A percentile compares a stretch with the other conserved stretches of the same genome.
Conservation (phyloP, 2,888 invertebrate species). For the Diarsia mendica region DNA sequence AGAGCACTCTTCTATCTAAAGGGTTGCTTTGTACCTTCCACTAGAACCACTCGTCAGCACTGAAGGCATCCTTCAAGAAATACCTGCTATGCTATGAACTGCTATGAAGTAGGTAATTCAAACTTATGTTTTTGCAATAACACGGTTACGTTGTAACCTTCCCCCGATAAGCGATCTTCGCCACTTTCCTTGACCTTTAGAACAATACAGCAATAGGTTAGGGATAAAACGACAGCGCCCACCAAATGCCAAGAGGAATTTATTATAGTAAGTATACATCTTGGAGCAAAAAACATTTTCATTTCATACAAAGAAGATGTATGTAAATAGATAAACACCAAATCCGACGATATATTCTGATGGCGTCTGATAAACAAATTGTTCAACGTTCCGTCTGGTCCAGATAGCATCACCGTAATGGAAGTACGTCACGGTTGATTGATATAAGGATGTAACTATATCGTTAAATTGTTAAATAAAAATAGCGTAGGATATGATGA, state of each 20-base stretch:
- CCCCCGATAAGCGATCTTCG: constrained; percentile 25
- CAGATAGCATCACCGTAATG: constrained; percentile 65
- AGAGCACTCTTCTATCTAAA: constrained; percentile 83
- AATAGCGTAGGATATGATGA: no score
- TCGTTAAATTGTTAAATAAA: no score
- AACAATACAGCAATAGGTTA: constrained; percentile 51
- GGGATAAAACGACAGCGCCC: constrained; percentile 41
- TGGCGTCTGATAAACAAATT: constrained; percentile 52
- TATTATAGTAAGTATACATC: constrained; percentile 34
- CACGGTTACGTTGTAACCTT: constrained; percentile 19
- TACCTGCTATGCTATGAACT: constrained; percentile 26
- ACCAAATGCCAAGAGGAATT: constrained; percentile 60
- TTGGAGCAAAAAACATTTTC: constrained; percentile 45
- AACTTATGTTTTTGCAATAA: constrained; percentile 5
- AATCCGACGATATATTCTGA: constrained; percentile 37
- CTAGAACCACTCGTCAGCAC: constrained; percentile 80
- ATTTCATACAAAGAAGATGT: constrained; percentile 9
- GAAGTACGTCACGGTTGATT: constrained; percentile 68
- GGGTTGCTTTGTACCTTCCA: constrained; percentile 84
- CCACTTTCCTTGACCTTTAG: constrained; percentile 60
- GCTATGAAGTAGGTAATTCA: not conserved
- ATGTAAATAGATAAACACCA: constrained; percentile 28
- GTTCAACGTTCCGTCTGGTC: constrained; percentile 43
- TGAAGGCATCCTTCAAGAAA: constrained; percentile 77
- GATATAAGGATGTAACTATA: constrained; percentile 69